Base-by-base conservation (phyloP, 2,888 invertebrate species). In the Pilophorus perplexus region DNA sequence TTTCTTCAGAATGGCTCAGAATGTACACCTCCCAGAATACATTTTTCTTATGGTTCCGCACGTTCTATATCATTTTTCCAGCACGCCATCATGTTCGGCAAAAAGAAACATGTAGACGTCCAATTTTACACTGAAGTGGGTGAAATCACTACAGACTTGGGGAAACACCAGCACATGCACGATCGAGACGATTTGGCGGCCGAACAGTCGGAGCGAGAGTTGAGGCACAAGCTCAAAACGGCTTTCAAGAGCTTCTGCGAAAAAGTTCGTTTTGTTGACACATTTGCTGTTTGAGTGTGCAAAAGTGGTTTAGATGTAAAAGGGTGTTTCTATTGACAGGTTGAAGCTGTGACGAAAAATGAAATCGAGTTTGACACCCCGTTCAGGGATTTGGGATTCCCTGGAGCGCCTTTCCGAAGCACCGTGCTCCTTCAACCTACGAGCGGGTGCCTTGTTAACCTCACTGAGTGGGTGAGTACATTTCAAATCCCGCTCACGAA, bases 61-160 rank as follows among this genome's bases (percentile, higher is more conserved):
- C n/a, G n/a, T n/a, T n/a, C n/a, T n/a, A n/a, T n/a, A n/a, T n/a
- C n/a, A n/a, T n/a, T n/a, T n/a, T n/a, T 74, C 10, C 74, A 86
- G 83, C 94, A 99, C 77, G 97, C 99, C 25, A 99, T 99, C 70
- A 91, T 99, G 92, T 99, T 98, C 82, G 98, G 98, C 73, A 96
- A 96, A 80, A 99, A 99, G 84, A 98, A 99, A 76, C 98, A 99
- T 74, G 86, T 93, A 0, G 98, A 99, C 79, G 97, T 99, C 3
- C 98, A 99, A 77, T 99, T 99, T 80, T 99, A 98, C 78, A 99
- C 99, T 0, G 99, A 99, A 80, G 99, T 99, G 62, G 99, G 99
- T 74, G 99, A 99, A 80, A 97, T 99, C 67, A 98, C 98, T 0
- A 99, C 99, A 0, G 99, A 99, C 82, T 82, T 99, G 74, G 98